phyloP scores from a whole-genome alignment of 1,140 invertebrate genomes.

The Platorchestia sp. region DNA sequence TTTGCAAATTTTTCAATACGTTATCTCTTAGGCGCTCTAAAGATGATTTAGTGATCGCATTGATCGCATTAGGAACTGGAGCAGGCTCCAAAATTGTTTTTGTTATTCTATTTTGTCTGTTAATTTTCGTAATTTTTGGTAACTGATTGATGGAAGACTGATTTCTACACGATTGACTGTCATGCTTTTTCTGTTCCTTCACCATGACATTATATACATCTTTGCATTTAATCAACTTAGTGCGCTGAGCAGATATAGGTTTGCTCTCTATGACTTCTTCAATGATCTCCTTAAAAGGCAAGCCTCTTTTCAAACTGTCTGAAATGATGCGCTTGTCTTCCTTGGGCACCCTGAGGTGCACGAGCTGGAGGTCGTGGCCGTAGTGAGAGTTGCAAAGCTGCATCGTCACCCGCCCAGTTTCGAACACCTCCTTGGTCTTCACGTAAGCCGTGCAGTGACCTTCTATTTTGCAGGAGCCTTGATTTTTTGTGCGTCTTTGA shows the following conservation, averaged over 20 bases:
- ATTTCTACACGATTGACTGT: not conserved
- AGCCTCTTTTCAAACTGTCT: not conserved
- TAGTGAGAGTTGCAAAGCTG: constrained; percentile 15
- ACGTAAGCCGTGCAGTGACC: constrained; percentile 13
- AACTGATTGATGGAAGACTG: not conserved
- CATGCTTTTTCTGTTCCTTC: not conserved
- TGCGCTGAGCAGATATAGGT: constrained; percentile 6
- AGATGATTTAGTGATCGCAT: not conserved
- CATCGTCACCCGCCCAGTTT: not conserved
- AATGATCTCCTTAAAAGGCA: not conserved
- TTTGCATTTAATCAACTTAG: not conserved
- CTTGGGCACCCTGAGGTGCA: constrained; percentile 15
- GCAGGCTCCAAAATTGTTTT: not conserved
- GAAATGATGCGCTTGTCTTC: constrained; percentile 10
- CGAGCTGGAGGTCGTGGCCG: constrained; percentile 11
- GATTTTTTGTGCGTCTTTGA: constrained; percentile 12
- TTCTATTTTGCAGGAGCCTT: constrained; percentile 18
- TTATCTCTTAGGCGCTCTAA: not conserved
- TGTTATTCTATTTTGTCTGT: not conserved
- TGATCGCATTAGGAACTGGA: not conserved
- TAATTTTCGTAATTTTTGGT: not conserved
- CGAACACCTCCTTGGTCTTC: constrained; percentile 4
- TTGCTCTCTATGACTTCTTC: not conserved
- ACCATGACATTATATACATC: not conserved
- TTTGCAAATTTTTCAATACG: not conserved